Base-by-base conservation (phyloP, 1,140 invertebrate genomes). In the Trichonephila clavata region DNA sequence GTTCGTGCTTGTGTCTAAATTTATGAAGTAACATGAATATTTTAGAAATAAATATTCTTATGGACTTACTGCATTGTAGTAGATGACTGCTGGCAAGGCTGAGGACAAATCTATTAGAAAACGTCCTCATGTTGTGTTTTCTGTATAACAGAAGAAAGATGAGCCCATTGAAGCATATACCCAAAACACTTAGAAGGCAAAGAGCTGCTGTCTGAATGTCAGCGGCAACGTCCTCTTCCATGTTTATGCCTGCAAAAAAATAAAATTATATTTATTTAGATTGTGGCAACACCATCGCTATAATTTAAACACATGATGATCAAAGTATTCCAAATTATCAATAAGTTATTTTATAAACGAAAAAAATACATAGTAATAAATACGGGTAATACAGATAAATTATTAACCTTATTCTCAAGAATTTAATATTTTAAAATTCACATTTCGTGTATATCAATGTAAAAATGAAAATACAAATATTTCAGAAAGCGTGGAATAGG, bases 41-140 rank as follows among this genome's bases (percentile, higher is more conserved):
- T 59, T 61, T 14, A 61, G 5, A 21, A 10, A 50, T n/a, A n/a
- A n/a, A 50, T 50, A 10, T 50, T 50, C 50, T 50, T 7, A 50
- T 43, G 0, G 63, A 93, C 92, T 93, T 63, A 93, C 92, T 61
- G 86, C 92, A 90, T 57, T 94, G 94, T 27, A 94, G 57, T 14
- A 94, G 14, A n/a, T 94, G 94, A 18, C 43, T 86, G 2, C 18
- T 18, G 8, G 86, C 65, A 8, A 94, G 91, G 39, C 88, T 92
- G 10, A 92, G 68, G 18, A 94, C 94, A 65, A 94, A 94, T 77
- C 91, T 63, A 65, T 94, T 94, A 3, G 94, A 94, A 63, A 90
- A 94, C 0, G 90, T 92, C 6, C 94, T 84, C 50, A 93, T 61
- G 39, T 43, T 90, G 21, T 77, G 86, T 32, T 94, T 94, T 21